phyloP scores from a whole-genome alignment of 2,888 invertebrate genomes.

The Ditula angustiorana region DNA sequence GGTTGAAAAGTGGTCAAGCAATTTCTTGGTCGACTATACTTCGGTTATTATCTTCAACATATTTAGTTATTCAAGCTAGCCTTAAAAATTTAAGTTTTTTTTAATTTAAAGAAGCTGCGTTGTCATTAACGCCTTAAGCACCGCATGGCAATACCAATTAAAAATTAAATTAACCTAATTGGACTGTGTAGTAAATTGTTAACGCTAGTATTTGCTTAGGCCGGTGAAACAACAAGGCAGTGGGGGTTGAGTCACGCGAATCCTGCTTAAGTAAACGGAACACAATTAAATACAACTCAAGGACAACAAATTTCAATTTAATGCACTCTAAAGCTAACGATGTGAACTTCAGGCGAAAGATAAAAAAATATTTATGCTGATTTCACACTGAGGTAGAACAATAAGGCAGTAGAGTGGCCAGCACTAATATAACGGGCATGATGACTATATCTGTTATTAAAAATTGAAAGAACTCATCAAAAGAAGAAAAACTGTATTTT shows the following conservation, averaged over 20 bases:
- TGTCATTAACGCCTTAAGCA: background rate
- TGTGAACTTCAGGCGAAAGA: no score
- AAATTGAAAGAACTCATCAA: no score
- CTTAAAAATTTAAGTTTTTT: background rate
- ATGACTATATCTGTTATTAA: no score
- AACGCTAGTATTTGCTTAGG: constrained; percentile 29
- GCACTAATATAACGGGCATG: no score
- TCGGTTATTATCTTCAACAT: no score
- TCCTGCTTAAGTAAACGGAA: constrained; percentile 8
- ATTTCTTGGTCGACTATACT: no score
- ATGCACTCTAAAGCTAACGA: background rate
- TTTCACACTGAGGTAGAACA: no score
- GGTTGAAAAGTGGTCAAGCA: no score
- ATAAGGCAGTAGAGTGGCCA: no score
- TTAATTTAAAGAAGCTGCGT: background rate
- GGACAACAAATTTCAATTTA: background rate
- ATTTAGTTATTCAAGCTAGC: no score
- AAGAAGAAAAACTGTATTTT: no score
- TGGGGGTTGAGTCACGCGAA: constrained; percentile 3
- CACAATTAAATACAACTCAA: background rate
- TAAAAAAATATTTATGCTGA: no score
- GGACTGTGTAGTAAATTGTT: constrained; percentile 19
- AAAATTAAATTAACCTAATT: constrained; percentile 10
- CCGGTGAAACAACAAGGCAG: constrained; percentile 23
- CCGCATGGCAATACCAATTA: background rate